Percentiles rank a stretch among this genome's conserved stretches.
Evolutionary conservation across 2,113 vertebrate species (phyloP).

Genomic region (Lagopus muta): DNA sequence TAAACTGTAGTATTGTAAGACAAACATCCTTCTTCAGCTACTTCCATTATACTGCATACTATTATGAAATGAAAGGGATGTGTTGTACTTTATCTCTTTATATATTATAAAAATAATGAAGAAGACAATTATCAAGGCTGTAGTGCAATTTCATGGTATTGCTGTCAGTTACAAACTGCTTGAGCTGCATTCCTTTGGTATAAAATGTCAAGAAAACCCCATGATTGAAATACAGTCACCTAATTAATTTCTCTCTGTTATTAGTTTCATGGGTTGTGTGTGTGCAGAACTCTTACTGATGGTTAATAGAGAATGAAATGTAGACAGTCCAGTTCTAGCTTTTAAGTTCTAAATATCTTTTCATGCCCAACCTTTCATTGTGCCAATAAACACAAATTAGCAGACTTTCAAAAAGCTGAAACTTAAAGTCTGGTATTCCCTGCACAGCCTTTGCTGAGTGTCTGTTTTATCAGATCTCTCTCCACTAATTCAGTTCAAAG

Average conservation of each 20-base stretch:
- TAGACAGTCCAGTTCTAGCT: constrained; percentile 25
- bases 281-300: constrained; percentile 10
- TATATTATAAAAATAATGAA: constrained; percentile 76
- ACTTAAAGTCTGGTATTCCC: background rate
- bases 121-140: constrained; percentile 71
- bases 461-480: constrained; percentile 8
- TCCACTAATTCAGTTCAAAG: constrained; percentile 4
- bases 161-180: constrained; percentile 71
- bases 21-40: constrained; percentile 38
- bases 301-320: constrained; percentile 35
- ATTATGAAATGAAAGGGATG: constrained; percentile 71
- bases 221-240: constrained; percentile 69
- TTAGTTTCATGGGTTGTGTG: constrained; percentile 38
- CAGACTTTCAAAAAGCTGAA: background rate
- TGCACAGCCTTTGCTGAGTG: background rate
- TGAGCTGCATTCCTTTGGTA: constrained; percentile 52
- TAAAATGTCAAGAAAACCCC: constrained; percentile 60
- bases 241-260: constrained; percentile 73
- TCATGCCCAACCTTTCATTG: background rate
- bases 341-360: constrained; percentile 49
- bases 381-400: constrained; percentile 46
- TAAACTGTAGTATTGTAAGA: constrained; percentile 55
- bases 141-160: constrained; percentile 56
- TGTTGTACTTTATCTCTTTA: constrained; percentile 64
- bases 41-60: constrained; percentile 45